These are phyloP conservation scores for Palythoa grandiflora DNA, from an alignment of 92 coral and sea anemone species.

Conservation along the genomic window DNA sequence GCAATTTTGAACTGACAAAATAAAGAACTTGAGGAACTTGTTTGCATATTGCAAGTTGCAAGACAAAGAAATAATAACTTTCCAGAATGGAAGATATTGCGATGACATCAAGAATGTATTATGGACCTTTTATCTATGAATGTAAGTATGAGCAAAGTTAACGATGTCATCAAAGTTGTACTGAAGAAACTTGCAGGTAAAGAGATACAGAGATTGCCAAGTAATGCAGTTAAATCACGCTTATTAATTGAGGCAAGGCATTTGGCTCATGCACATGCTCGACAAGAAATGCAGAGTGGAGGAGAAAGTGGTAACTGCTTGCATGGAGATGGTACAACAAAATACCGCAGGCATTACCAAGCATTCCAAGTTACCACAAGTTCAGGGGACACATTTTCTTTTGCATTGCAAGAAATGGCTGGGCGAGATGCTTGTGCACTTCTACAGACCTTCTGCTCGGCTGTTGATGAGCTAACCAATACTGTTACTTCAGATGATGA, in stretches of 20 bases:
- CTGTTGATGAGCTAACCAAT: neutral
- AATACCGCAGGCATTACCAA: neutral
- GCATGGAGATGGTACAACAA: neutral
- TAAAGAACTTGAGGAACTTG: too few species aligned
- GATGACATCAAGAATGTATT: neutral
- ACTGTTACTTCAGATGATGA: neutral
- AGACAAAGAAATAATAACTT: too few species aligned
- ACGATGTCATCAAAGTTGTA: neutral
- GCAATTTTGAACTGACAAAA: too few species aligned
- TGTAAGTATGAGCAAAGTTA: neutral
- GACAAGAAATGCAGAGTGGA: too few species aligned
- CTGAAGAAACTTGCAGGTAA: slow-evolving; percentile 1
- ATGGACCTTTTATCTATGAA: neutral
- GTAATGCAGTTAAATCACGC: neutral
- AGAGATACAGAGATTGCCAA: neutral
- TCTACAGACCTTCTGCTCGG: neutral
- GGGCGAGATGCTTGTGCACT: neutral
- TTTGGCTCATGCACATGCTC: too few species aligned
- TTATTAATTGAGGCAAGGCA: neutral
- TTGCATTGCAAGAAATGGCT: slow-evolving; percentile 4
- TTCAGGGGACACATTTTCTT: neutral
- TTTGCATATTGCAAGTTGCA: too few species aligned
- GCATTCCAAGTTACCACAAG: neutral
- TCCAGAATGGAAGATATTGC: neutral
- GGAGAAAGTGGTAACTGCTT: slow-evolving; percentile 9